Conservation (phyloP, 2,797 vertebrate species). For the Sardinella longiceps region DNA sequence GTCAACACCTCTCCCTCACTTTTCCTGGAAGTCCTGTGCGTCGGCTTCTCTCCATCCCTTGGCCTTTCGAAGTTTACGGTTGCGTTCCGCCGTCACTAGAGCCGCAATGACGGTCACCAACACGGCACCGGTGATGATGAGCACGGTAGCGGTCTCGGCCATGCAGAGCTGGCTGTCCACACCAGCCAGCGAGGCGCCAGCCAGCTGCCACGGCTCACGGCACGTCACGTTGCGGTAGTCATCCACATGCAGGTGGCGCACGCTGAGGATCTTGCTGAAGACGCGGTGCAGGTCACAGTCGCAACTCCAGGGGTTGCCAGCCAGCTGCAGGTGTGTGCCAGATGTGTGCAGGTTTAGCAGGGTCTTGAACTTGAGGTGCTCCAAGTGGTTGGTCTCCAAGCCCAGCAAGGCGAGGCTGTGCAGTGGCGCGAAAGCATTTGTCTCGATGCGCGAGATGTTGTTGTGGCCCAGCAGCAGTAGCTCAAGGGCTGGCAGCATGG, state of each 20-base stretch:
- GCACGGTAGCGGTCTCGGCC: conserved; percentile 73
- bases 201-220: conserved; percentile 65
- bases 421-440: conserved; percentile 68
- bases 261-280: conserved; percentile 74
- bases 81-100: conserved; percentile 74
- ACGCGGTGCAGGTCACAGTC: conserved; percentile 78
- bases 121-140: conserved; percentile 73
- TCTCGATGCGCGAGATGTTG: conserved; percentile 73
- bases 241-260: conserved; percentile 74
- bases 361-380: conserved; percentile 76
- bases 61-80: conserved; percentile 66
- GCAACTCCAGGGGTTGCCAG: conserved; percentile 74
- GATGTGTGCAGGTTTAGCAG: conserved; percentile 71
- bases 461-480: conserved; percentile 74
- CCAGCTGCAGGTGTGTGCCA: conserved; percentile 74
- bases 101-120: conserved; percentile 75
- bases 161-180: conserved; percentile 77
- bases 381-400: conserved; percentile 70
- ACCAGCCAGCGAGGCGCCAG: conserved; percentile 64
- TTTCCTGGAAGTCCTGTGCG: conserved; percentile 63
- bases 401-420: conserved; percentile 67
- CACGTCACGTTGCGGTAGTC: conserved; percentile 76
- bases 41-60: conserved; percentile 63
- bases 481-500: conserved; percentile 75
- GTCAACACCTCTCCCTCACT: conserved; percentile 36